Evolutionary conservation across 2,797 vertebrate species (phyloP).

Genomic region (Microcaecilia unicolor): DNA sequence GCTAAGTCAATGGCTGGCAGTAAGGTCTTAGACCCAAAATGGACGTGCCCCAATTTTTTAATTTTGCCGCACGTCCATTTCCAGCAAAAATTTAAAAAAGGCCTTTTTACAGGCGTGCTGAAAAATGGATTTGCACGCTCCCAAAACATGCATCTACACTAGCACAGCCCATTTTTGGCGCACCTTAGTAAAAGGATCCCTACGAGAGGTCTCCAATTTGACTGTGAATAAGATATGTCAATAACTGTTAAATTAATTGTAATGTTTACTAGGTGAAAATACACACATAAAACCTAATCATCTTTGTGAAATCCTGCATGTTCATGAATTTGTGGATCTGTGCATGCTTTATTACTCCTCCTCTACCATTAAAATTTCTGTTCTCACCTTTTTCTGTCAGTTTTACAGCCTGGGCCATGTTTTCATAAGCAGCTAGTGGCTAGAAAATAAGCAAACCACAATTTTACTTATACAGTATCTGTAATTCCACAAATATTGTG

Average conservation of each 20-base stretch:
- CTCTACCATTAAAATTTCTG: not conserved
- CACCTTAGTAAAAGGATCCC: no score
- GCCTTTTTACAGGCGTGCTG: no score
- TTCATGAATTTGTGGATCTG: constrained; percentile 11
- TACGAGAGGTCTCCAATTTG: no score
- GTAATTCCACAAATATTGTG: not conserved
- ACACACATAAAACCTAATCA: not conserved
- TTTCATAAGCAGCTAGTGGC: constrained; percentile 67
- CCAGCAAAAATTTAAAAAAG: no score
- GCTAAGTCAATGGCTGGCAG: no score
- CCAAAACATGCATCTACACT: no score
- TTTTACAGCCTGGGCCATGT: constrained; percentile 55
- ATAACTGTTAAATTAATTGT: not conserved
- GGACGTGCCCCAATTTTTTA: no score
- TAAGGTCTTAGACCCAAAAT: no score
- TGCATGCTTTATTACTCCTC: constrained; percentile 4
- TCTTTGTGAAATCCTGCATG: not conserved
- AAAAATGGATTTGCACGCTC: no score
- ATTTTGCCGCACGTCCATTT: no score
- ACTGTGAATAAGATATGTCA: not conserved
- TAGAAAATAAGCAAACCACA: constrained; percentile 31
- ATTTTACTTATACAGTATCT: not conserved
- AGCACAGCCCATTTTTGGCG: no score
- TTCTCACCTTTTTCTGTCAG: constrained; percentile 60
- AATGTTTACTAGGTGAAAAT: not conserved